Evolutionary conservation across 2,888 invertebrate species (phyloP), one percentile per base, ranked within the genome.

Genomic region (Amaurobius ferox): DNA sequence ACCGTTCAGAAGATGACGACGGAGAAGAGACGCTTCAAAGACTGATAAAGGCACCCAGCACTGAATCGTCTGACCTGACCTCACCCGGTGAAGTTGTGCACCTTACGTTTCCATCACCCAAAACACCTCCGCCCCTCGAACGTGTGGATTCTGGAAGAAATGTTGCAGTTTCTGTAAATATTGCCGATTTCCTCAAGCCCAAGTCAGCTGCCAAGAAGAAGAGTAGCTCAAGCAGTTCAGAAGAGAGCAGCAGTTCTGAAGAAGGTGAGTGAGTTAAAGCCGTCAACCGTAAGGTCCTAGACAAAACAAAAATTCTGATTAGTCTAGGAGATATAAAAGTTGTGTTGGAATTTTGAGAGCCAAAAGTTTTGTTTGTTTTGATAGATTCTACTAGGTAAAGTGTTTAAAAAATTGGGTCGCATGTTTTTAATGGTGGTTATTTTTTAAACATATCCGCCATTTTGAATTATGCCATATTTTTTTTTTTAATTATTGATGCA

Each of bases 91-190:
- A 86, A 23, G 86, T 86, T 6, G 86, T 86, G 19, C 79, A 79
- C 16, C 40, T 86, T 9, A 26, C 86, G 2, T 86, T 86, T 48
- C 86, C 86, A 1, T 35, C 68, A 11, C 73, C 67, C 0, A 86
- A 86, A 28, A 70, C 77, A 0, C 67, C 85, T 0, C 61, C 55
- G 0, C 73, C 78, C 0, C 28, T 79, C 19, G 71, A 86, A 39
- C 74, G 79, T 32, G 86, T 86, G 28, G 79, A 86, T 39, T 86
- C 86, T 0, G 86, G 86, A n/a, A 68, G 86, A 26, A 86, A 86
- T 66, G 86, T 86, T 0, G 62, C 67, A 7, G 86, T 86, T 1
- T 86, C 86, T n/a, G 86, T 86, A 19, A 79, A 86, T 29, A 48
- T 86, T 2, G 76, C 79, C 0, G 86, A 86, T 55, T 79, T 86